A percentile compares a stretch with the other conserved stretches of the same genome.
phyloP scores from a whole-genome alignment of 2,113 vertebrate genomes.

The Cyprinus carpio region DNA sequence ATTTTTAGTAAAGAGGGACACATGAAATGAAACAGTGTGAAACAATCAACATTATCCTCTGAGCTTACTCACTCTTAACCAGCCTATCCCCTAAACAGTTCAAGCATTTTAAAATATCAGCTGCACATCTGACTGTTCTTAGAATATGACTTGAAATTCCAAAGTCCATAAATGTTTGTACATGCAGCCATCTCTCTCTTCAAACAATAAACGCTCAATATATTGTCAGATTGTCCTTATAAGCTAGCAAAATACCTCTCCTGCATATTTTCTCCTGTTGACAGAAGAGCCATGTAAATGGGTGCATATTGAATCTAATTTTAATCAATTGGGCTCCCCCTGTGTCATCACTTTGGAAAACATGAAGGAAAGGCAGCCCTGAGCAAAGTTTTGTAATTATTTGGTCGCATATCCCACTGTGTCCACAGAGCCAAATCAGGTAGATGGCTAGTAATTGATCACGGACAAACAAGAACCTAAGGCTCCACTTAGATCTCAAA shows the following conservation, averaged over 20 bases:
- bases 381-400: slow-evolving; percentile 26
- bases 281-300: not conserved
- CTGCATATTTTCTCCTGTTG: not conserved
- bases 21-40: not conserved
- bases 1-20: not conserved
- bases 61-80: not conserved
- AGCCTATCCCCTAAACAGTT: not conserved
- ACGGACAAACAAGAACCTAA: slow-evolving; percentile 14
- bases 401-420: not conserved
- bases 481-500: slow-evolving; percentile 31
- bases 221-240: slow-evolving; percentile 22
- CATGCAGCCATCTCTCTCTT: not conserved
- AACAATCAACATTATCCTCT: not conserved
- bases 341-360: slow-evolving; percentile 8
- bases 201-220: slow-evolving; percentile 13
- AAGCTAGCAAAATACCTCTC: not conserved
- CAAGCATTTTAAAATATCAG: not conserved
- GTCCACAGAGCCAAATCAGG: slow-evolving; percentile 36
- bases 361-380: slow-evolving; percentile 22
- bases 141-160: not conserved
- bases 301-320: not conserved
- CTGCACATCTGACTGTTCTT: not conserved
- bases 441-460: slow-evolving; percentile 4
- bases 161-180: not conserved
- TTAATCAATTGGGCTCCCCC: not conserved